phyloP scores from a whole-genome alignment of 2,888 invertebrate genomes.

The Dryadula phaetusa region DNA sequence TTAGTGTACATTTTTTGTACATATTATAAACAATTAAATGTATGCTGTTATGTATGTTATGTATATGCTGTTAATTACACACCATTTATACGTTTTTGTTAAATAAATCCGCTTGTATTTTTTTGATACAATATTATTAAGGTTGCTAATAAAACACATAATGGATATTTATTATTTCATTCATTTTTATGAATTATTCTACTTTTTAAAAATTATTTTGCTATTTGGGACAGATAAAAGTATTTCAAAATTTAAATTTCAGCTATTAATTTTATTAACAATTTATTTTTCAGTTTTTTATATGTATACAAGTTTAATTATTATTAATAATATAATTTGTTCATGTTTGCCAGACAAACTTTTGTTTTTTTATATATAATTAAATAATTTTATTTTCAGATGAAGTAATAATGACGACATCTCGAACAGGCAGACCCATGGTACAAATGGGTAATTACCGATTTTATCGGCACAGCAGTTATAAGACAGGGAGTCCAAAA shows the following conservation, averaged over 20 bases:
- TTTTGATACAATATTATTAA: neutral
- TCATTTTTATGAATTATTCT: no score
- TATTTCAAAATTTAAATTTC: no score
- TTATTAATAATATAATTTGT: no score
- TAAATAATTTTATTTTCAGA: constrained; percentile 27
- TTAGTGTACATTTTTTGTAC: no score
- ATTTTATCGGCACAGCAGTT: constrained; percentile 41
- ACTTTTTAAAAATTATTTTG: neutral
- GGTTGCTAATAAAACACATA: neutral
- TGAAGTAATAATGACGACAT: constrained; percentile 31
- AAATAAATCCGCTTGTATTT: no score
- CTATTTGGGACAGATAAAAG: neutral
- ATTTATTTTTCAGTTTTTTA: neutral
- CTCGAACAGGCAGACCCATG: constrained; percentile 44
- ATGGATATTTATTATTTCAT: neutral
- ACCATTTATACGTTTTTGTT: no score
- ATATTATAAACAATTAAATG: no score
- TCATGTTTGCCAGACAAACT: no score
- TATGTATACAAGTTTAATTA: neutral
- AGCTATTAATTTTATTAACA: no score
- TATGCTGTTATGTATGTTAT: no score
- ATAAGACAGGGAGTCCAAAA: constrained; percentile 30
- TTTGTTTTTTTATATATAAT: constrained; percentile 6
- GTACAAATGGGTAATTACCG: constrained; percentile 45
- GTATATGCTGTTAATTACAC: no score